phyloP scores from a whole-genome alignment of 2,888 invertebrate genomes.

The Stenodema calcarata region DNA sequence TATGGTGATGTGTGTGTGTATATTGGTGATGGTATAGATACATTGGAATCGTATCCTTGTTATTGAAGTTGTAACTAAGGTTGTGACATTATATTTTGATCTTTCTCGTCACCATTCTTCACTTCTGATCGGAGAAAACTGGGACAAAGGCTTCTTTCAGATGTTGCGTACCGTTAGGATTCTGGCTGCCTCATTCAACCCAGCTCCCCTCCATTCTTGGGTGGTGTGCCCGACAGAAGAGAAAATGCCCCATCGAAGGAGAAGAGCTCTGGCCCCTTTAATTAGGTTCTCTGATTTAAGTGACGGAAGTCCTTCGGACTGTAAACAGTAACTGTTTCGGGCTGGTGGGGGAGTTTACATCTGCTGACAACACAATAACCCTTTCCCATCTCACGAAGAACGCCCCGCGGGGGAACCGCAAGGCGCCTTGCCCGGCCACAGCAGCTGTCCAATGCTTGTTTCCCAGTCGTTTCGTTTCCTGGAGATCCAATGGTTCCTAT shows the following conservation, averaged over 20 bases:
- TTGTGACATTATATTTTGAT: no score
- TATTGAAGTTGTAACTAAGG: background rate
- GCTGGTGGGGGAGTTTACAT: conserved; percentile 21
- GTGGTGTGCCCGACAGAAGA: background rate
- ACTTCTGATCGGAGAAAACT: background rate
- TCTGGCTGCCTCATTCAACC: conserved; percentile 1
- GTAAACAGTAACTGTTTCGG: conserved; percentile 16
- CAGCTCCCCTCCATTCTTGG: background rate
- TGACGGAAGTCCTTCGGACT: conserved; percentile 25
- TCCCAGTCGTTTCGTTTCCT: background rate
- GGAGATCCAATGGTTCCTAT: background rate
- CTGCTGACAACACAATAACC: conserved; percentile 36
- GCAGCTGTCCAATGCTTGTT: background rate
- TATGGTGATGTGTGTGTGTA: no score
- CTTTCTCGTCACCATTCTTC: background rate
- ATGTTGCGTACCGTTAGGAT: background rate
- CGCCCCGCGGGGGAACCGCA: conserved; percentile 10
- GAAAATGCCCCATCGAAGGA: conserved; percentile 9
- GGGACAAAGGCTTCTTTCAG: conserved; percentile 3
- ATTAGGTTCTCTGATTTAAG: conserved; percentile 37
- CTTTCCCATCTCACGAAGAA: conserved; percentile 8
- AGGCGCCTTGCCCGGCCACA: background rate
- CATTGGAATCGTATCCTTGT: no score
- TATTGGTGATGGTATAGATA: no score
- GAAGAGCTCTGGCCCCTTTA: background rate